Evolutionary conservation across 2,113 vertebrate species (phyloP).

Genomic region (Myocastor coypus): DNA sequence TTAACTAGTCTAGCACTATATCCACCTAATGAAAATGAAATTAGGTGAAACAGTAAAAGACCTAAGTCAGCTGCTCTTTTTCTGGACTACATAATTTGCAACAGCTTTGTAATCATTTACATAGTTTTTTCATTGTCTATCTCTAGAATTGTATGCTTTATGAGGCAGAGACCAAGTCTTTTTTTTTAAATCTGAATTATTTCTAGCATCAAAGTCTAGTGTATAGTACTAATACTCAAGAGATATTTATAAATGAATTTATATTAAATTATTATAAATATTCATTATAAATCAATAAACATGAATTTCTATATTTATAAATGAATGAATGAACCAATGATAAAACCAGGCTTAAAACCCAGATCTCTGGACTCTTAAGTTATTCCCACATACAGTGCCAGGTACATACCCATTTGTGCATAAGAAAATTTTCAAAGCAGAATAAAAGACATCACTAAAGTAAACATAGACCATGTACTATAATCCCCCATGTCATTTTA

Average conservation of each 20-base stretch:
- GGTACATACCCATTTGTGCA: not conserved
- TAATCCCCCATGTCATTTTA: not conserved
- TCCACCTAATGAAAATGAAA: conserved; percentile 8
- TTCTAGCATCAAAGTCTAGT: conserved; percentile 17
- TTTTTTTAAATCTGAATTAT: not conserved
- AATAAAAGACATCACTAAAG: not conserved
- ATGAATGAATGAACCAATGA: not conserved
- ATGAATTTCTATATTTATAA: not conserved
- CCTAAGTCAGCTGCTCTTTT: not conserved
- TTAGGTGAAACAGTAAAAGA: not conserved
- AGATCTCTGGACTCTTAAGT: not conserved
- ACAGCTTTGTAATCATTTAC: not conserved
- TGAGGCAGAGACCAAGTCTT: not conserved
- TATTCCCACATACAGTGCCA: not conserved
- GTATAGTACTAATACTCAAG: not conserved
- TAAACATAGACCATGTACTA: not conserved
- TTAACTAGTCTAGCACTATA: not conserved
- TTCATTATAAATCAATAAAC: not conserved
- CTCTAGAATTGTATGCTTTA: not conserved
- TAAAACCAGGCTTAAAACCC: not conserved
- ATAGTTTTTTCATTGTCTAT: not conserved
- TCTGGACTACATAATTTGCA: not conserved
- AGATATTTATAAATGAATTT: conserved; percentile 17
- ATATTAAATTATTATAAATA: not conserved
- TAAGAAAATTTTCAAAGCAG: not conserved